These are phyloP conservation scores for Anthopleura xanthogrammica DNA, from an alignment of 92 coral and sea anemone genomes.

Conservation along the genomic window DNA sequence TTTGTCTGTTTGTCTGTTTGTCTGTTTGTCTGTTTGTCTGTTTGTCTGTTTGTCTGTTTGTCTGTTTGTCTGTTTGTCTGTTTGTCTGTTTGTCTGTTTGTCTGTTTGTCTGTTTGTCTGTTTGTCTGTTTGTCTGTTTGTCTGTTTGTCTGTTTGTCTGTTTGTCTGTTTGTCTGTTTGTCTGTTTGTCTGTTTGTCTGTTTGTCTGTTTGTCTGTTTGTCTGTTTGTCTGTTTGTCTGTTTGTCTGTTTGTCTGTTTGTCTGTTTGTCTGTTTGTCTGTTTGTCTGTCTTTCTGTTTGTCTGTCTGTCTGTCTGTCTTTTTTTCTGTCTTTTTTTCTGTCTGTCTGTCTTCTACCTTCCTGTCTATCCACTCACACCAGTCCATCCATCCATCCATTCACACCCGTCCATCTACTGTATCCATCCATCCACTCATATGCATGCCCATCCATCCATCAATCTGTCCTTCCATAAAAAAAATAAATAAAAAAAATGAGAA, in stretches of 20 bases:
- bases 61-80: not conserved
- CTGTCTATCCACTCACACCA: not conserved
- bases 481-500: too few species aligned
- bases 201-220: not conserved
- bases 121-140: not conserved
- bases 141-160: not conserved
- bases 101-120: not conserved
- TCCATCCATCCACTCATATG: not conserved
- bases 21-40: not conserved
- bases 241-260: not conserved
- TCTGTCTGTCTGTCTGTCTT: not conserved
- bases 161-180: not conserved
- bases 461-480: not conserved
- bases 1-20: not conserved
- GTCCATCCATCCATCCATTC: not conserved
- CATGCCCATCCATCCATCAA: not conserved
- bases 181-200: not conserved
- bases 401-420: not conserved
- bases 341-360: too few species aligned
- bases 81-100: not conserved
- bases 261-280: not conserved
- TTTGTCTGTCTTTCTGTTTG: not conserved
- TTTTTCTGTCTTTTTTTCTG: too few species aligned
- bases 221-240: not conserved
- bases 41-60: not conserved